Conservation (phyloP, 2,113 vertebrate genomes). For the Ahaetulla prasina region DNA sequence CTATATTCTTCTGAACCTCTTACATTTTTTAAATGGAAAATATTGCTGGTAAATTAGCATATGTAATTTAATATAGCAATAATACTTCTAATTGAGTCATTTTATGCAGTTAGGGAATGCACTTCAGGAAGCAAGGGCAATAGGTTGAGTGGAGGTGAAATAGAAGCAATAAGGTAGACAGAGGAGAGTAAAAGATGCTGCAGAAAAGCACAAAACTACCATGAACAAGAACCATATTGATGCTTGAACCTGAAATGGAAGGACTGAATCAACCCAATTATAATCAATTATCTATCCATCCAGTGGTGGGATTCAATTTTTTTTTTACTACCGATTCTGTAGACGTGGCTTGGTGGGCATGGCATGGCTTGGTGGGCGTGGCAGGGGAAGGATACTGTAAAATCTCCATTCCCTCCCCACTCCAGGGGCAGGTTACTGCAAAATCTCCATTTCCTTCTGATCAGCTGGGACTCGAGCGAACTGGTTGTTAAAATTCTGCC, state of each 20-base stretch:
- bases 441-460: no score
- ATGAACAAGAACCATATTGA: neutral
- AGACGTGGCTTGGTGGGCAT: no score
- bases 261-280: neutral
- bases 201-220: neutral
- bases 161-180: neutral
- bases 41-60: neutral
- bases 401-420: no score
- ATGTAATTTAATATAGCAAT: conserved; percentile 12
- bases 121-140: neutral
- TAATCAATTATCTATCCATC: no score
- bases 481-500: no score
- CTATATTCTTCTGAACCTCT: neutral
- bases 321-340: no score
- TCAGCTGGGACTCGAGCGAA: no score
- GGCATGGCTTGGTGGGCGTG: no score
- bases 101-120: neutral
- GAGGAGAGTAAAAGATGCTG: neutral
- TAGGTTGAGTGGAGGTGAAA: neutral
- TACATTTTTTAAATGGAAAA: neutral
- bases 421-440: no score
- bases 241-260: neutral
- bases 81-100: conserved; percentile 14
- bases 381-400: no score
- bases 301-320: no score